Evolutionary conservation across 2,888 invertebrate species (phyloP).

Genomic region (Drosophila prolongata): DNA sequence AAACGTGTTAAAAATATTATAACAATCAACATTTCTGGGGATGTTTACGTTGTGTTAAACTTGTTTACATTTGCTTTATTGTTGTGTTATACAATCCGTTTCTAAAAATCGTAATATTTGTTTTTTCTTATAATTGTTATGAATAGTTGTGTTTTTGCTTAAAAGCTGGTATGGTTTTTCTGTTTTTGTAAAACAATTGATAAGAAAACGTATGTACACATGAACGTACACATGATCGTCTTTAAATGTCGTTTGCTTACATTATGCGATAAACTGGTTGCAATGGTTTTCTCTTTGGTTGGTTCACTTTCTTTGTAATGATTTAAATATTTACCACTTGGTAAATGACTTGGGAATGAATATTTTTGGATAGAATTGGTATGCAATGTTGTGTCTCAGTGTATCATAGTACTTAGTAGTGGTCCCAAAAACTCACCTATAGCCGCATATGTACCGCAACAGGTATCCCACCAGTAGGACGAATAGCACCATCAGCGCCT

Average conservation of each 20-base stretch:
- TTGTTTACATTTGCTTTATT: too few species aligned
- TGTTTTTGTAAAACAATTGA: neutral
- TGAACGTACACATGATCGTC: neutral
- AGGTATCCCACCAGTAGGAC: constrained; percentile 90
- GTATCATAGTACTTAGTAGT: too few species aligned
- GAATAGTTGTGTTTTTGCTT: neutral
- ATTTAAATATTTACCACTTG: neutral
- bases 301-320: neutral
- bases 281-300: neutral
- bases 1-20: too few species aligned
- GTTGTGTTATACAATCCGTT: too few species aligned
- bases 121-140: too few species aligned
- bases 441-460: constrained; percentile 92
- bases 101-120: too few species aligned
- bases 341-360: neutral
- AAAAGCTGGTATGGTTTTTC: constrained; percentile 1
- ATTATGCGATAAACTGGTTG: constrained; percentile 3
- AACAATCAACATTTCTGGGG: too few species aligned
- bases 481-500: constrained; percentile 88
- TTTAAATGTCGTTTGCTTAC: neutral
- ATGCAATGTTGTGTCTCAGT: too few species aligned
- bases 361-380: neutral
- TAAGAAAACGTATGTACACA: neutral
- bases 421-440: constrained; percentile 85
- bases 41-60: too few species aligned